Base-by-base conservation (phyloP, 30 jellyfish, hydroid and myxozoan genomes). In the Aurelia aurita complex sp. Pacific region DNA sequence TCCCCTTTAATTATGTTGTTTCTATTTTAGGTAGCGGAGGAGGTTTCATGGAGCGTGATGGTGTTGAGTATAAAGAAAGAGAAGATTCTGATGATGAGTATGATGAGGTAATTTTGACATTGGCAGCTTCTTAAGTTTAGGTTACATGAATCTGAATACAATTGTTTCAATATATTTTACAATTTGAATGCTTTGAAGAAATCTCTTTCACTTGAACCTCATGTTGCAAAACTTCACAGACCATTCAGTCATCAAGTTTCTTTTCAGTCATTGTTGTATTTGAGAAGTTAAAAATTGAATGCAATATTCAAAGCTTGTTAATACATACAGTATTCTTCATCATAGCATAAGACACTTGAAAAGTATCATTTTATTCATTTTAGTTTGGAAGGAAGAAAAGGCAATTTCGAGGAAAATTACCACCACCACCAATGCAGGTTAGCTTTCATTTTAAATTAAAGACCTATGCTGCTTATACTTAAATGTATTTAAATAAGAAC, bases 31-130 rank as follows among this genome's bases (percentile, higher is more conserved):
- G 99, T 11, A 35, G 51, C 61, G 99, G 99, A 34, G 99, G 99
- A n/a, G 99, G 99, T 13, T 94, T 83, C 64, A 94, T 89, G 89
- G 99, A 94, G 77, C 90, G 94, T 43, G 96, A 64, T 16, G 70
- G 75, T 76, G 97, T 94, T 54, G 88, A 89, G 4, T 93, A 93
- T 72, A 74, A 70, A 32, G 98, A 88, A 71, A 74, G 88, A 88
- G 99, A 79, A 18, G 97, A 94, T 15, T 89, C 97, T 10, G 97
- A 94, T 83, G 97, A 91, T 52, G 99, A 94, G 74, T 94, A 69
- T 83, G 99, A 94, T 79, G 99, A 94, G 96, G 98, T 92, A 59
- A 9, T 23, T 46, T 9, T 46, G 57, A 40, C 8, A 40, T 40
- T 38, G 5, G 5, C 5, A 38, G 0, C 52, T 40, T 40, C 52